A percentile compares a stretch with the other conserved stretches of the same genome.
Conservation (phyloP, 2,113 vertebrate genomes). For the Mixornis gularis region DNA sequence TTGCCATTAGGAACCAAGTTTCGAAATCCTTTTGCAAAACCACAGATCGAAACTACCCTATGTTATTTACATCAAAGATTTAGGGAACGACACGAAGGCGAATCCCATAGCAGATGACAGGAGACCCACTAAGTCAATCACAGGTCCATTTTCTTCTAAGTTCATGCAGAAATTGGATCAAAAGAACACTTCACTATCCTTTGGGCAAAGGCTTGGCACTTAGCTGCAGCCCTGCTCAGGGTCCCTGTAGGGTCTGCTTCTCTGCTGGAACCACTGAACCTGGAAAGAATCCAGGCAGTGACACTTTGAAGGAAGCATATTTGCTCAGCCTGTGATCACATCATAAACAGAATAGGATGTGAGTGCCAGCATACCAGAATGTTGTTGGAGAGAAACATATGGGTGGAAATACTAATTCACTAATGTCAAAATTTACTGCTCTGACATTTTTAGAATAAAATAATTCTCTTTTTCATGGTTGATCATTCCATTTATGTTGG, state of each 20-base stretch:
- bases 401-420: constrained; percentile 18
- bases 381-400: constrained; percentile 43
- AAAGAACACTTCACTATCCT: neutral
- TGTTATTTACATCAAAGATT: neutral
- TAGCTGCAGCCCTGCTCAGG: neutral
- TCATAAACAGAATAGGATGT: constrained; percentile 12
- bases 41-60: neutral
- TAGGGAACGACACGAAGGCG: neutral
- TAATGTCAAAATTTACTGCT: neutral
- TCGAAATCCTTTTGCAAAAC: neutral
- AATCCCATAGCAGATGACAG: neutral
- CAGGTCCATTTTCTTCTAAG: neutral
- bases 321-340: neutral
- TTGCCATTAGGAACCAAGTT: neutral
- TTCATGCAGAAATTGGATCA: neutral
- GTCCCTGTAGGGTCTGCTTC: neutral
- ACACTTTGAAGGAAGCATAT: constrained; percentile 16
- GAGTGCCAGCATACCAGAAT: constrained; percentile 33
- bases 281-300: constrained; percentile 9
- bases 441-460: neutral
- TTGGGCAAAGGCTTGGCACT: neutral
- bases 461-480: neutral
- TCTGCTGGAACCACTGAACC: neutral
- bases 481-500: neutral
- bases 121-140: neutral